Percentiles rank a stretch among this genome's conserved stretches.
Evolutionary conservation across 2,797 vertebrate species (phyloP).

Genomic region (Crocidura indochinensis): DNA sequence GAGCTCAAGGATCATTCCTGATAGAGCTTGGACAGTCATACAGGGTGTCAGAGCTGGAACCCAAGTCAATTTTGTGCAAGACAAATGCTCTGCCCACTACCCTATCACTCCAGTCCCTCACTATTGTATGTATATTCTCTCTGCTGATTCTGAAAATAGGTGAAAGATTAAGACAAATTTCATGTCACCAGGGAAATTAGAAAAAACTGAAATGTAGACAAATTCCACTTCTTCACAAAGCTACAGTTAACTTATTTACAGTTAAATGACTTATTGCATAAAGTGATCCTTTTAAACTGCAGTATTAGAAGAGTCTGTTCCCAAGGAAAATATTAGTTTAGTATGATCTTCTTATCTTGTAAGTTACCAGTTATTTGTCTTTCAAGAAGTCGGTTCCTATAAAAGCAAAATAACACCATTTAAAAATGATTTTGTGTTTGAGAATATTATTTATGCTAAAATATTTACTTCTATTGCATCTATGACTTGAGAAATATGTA

Average conservation of each 20-base stretch:
- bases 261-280: conserved; percentile 9
- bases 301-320: neutral
- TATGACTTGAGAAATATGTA: conserved; percentile 39
- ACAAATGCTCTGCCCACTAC: neutral
- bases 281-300: conserved; percentile 39
- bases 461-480: neutral
- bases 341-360: neutral
- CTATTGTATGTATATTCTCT: no score
- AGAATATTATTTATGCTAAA: conserved; percentile 52
- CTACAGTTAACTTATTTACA: conserved; percentile 14
- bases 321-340: conserved; percentile 42
- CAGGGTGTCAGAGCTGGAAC: no score
- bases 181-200: conserved; percentile 15
- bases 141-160: conserved; percentile 29
- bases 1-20: no score
- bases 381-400: conserved; percentile 40
- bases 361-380: conserved; percentile 17
- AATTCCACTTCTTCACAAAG: conserved; percentile 23
- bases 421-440: conserved; percentile 30
- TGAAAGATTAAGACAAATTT: neutral
- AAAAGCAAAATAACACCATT: conserved; percentile 20
- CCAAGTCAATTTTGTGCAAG: neutral
- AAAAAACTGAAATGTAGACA: conserved; percentile 26
- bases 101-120: no score
- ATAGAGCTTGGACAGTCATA: neutral